Evolutionary conservation across 2,113 vertebrate genomes (phyloP).

Genomic region (Myocastor coypus): DNA sequence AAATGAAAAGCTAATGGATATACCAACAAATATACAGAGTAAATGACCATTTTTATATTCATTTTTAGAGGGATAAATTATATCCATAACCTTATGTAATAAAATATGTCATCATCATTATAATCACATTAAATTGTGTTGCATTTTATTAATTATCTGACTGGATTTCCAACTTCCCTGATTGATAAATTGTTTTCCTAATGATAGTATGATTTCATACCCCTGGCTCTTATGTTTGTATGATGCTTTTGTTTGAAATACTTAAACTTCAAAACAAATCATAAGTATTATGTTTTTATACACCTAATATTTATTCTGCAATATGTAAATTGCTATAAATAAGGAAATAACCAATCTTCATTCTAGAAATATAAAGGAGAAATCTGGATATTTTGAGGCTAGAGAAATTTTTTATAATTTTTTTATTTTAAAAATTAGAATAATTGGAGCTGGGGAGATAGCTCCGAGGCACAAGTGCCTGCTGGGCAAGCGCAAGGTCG

Average conservation of each 20-base stretch:
- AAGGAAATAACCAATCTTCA: background rate
- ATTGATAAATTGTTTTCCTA: conserved; percentile 36
- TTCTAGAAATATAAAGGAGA: conserved; percentile 34
- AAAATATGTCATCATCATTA: conserved; percentile 66
- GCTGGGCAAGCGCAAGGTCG: no score
- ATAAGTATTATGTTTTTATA: background rate
- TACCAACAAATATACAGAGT: conserved; percentile 54
- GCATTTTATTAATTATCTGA: conserved; percentile 62
- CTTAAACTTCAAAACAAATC: background rate
- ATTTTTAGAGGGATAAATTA: conserved; percentile 68
- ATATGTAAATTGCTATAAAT: background rate
- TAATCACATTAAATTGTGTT: conserved; percentile 68
- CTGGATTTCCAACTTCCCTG: conserved; percentile 56
- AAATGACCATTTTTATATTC: conserved; percentile 68
- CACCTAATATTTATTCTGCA: conserved; percentile 58
- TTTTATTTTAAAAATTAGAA: conserved; percentile 53
- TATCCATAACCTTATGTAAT: conserved; percentile 68
- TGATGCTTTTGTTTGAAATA: conserved; percentile 16
- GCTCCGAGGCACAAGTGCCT: no score
- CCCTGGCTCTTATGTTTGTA: background rate
- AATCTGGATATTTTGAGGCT: conserved; percentile 26
- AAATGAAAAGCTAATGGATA: conserved; percentile 62
- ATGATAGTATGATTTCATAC: conserved; percentile 55
- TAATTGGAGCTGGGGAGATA: no score
- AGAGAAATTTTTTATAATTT: conserved; percentile 44